Evolutionary conservation across 1,140 invertebrate genomes (phyloP), one percentile per base, ranked within the genome.

Genomic region (Paraescarpia echinospica): DNA sequence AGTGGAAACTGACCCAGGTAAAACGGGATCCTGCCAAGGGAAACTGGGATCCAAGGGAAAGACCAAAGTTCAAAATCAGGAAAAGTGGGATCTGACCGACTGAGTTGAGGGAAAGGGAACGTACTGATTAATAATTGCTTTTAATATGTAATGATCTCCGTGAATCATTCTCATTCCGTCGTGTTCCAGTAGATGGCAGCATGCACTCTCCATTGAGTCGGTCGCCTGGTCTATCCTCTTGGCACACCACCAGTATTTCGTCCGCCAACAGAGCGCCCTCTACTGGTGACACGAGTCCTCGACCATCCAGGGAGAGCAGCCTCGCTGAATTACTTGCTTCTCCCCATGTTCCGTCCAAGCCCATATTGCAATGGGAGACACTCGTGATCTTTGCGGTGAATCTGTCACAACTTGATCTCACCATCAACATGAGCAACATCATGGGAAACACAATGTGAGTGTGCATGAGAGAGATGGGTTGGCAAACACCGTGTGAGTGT

Each of bases 381-480:
- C 96, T 99, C 31, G 98, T 99, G 1, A 96, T 99, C 51, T 99
- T 99, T 96, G 98, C 98, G 1, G 97, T 99, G 22, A 99, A 99
- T 96, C 98, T 99, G 94, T 99, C 98, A 6, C 97, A 98, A 94
- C 96, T 99, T 34, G 99, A 99, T 96, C 98, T 99, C 33, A 98
- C 99, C 94, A 99, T 99, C 98, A 99, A 99, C 96, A 99, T 99
- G 98, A 98, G 98, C 33, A 99, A 99, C 95, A 98, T 99, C 0
- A 99, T 99, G 98, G 99, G 99, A 34, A 99, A 99, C 95, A 98
- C 99, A 59, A 97, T 97, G 97, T 98, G 96, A 96, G 97, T 96
- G 22, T 91, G 59, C 9, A 77, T 77, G 59, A 27, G 59, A 31
- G 14, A 77, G 59, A 77, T 77, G 59, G 59, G 59, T 1, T 1